phyloP scores from a whole-genome alignment of 2,888 invertebrate species.

The Bembecia ichneumoniformis region DNA sequence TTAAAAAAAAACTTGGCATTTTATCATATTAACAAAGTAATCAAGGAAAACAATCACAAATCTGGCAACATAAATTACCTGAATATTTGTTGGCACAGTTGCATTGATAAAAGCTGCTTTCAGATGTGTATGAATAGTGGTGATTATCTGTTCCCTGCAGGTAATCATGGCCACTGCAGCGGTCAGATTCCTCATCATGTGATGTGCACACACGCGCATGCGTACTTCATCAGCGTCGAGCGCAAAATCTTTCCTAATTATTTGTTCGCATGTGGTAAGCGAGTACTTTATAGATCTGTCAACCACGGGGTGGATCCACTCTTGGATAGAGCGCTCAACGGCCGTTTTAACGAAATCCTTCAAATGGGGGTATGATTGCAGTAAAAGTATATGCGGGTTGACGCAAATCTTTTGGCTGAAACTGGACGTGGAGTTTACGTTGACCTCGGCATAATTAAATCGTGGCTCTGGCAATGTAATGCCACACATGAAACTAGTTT shows the following conservation, averaged over 20 bases:
- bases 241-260: conserved; percentile 97
- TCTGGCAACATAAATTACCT: conserved; percentile 30
- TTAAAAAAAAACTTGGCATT: too few relatives aligned
- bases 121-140: conserved; percentile 89
- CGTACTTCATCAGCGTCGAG: conserved; percentile 94
- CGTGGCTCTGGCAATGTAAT: conserved; percentile 83
- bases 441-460: conserved; percentile 92
- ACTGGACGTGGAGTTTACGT: conserved; percentile 80
- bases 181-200: conserved; percentile 95
- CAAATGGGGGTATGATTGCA: conserved; percentile 91
- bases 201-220: conserved; percentile 94
- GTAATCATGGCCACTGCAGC: conserved; percentile 99
- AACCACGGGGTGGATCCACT: conserved; percentile 96
- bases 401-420: conserved; percentile 87
- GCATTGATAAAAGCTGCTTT: conserved; percentile 86
- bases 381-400: conserved; percentile 82
- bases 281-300: conserved; percentile 98
- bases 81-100: conserved; percentile 74
- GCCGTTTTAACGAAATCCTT: conserved; percentile 91
- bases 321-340: conserved; percentile 95
- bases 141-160: conserved; percentile 92
- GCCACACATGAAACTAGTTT: conserved; percentile 48
- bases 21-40: too few relatives aligned
- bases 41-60: too few relatives aligned
- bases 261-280: conserved; percentile 95